phyloP scores from a whole-genome alignment of 2,888 invertebrate species.

The Anoplius nigerrimus region DNA sequence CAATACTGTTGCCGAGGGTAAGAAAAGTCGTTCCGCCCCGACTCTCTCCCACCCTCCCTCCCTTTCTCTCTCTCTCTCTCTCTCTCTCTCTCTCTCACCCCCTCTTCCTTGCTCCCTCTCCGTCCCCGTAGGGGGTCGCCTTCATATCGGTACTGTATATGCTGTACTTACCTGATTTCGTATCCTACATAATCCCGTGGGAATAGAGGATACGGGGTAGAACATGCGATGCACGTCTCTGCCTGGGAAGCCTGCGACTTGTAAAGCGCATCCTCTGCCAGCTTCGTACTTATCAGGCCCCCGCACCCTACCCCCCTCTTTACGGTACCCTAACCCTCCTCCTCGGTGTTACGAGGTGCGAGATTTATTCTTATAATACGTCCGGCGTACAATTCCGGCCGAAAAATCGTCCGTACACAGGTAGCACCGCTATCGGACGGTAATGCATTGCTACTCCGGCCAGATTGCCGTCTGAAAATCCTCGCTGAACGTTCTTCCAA shows the following conservation, averaged over 20 bases:
- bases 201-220: constrained; percentile 27
- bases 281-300: background rate
- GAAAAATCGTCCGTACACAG: too few relatives aligned
- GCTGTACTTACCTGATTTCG: constrained; percentile 32
- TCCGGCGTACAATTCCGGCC: too few relatives aligned
- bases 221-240: background rate
- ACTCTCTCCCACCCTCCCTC: background rate
- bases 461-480: too few relatives aligned
- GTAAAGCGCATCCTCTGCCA: background rate
- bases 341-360: too few relatives aligned
- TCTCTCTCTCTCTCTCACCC: too few relatives aligned
- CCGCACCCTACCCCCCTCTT: too few relatives aligned
- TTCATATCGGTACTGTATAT: constrained; percentile 34
- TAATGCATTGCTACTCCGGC: too few relatives aligned
- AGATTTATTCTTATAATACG: too few relatives aligned
- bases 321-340: too few relatives aligned
- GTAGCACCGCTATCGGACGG: too few relatives aligned
- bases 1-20: constrained; percentile 6
- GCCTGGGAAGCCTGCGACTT: background rate
- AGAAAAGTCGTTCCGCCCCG: background rate
- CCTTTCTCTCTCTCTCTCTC: background rate
- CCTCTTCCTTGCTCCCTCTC: too few relatives aligned
- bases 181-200: constrained; percentile 11
- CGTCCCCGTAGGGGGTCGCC: constrained; percentile 2
- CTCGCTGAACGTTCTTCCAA: too few relatives aligned